phyloP scores from a whole-genome alignment of 2,888 invertebrate species.

The Mamestra brassicae region DNA sequence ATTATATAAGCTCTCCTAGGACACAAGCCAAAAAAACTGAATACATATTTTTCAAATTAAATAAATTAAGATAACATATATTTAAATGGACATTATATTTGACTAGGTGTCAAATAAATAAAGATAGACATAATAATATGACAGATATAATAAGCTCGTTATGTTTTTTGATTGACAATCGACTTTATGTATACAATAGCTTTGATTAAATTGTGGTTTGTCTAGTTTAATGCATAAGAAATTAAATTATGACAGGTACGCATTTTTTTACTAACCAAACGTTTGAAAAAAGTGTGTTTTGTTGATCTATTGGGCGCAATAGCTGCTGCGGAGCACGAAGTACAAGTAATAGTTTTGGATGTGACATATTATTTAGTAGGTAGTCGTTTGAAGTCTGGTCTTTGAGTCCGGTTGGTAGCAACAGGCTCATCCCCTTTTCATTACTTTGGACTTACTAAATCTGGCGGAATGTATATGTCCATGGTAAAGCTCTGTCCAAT shows the following conservation, averaged over 20 bases:
- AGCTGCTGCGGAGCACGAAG: too few species aligned
- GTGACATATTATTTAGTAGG: too few species aligned
- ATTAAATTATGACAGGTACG: background rate
- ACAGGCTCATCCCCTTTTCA: too few species aligned
- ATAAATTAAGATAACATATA: constrained; percentile 46
- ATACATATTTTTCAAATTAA: constrained; percentile 29
- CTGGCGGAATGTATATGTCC: too few species aligned
- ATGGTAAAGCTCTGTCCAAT: too few species aligned
- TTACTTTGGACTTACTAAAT: too few species aligned
- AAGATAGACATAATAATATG: constrained; percentile 42
- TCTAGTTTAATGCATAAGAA: constrained; percentile 3
- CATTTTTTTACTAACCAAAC: background rate
- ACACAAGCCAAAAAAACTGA: background rate
- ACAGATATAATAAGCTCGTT: constrained; percentile 41
- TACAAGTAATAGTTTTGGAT: too few species aligned
- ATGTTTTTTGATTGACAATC: constrained; percentile 52
- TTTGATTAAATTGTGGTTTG: constrained; percentile 44
- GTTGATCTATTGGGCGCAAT: too few species aligned
- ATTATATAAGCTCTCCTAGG: background rate
- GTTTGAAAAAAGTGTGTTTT: too few species aligned
- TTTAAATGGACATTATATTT: constrained; percentile 33
- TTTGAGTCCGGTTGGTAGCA: too few species aligned
- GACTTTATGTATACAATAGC: constrained; percentile 28
- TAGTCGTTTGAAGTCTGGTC: too few species aligned
- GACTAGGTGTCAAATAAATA: constrained; percentile 45